Conservation (phyloP, 2,888 invertebrate species). For the Thalpophila matura region DNA sequence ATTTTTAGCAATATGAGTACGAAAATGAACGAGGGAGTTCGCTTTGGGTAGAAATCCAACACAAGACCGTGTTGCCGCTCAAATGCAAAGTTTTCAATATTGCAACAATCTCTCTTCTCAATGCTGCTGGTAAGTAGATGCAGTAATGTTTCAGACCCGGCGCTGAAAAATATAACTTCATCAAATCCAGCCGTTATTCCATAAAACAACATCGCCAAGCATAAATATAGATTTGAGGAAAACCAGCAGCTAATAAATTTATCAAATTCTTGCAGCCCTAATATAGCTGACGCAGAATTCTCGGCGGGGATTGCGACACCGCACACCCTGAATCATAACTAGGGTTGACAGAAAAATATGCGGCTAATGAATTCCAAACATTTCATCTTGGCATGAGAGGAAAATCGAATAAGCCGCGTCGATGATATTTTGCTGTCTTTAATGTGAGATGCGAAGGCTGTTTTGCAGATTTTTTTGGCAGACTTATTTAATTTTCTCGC, state of each 20-base stretch:
- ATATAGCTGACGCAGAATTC: constrained; percentile 25
- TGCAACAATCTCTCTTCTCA: constrained; percentile 60
- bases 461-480: constrained; percentile 2
- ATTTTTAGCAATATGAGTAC: constrained; percentile 36
- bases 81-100: constrained; percentile 68
- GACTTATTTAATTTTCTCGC: too few species aligned
- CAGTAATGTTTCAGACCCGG: constrained; percentile 34
- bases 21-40: constrained; percentile 39
- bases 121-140: constrained; percentile 39
- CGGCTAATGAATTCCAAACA: constrained; percentile 47
- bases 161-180: neutral
- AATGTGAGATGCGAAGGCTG: too few species aligned
- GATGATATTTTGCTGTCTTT: constrained; percentile 4
- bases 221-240: constrained; percentile 27
- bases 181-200: neutral
- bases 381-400: neutral
- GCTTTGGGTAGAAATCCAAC: constrained; percentile 42
- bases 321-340: constrained; percentile 42
- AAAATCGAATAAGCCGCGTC: constrained; percentile 19
- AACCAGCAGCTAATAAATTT: constrained; percentile 28
- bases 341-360: constrained; percentile 51
- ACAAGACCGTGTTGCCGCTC: constrained; percentile 31
- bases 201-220: neutral
- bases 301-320: constrained; percentile 25
- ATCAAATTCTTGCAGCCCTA: constrained; percentile 23